phyloP scores from a whole-genome alignment of 2,888 invertebrate genomes.

The Laspeyria flexula region DNA sequence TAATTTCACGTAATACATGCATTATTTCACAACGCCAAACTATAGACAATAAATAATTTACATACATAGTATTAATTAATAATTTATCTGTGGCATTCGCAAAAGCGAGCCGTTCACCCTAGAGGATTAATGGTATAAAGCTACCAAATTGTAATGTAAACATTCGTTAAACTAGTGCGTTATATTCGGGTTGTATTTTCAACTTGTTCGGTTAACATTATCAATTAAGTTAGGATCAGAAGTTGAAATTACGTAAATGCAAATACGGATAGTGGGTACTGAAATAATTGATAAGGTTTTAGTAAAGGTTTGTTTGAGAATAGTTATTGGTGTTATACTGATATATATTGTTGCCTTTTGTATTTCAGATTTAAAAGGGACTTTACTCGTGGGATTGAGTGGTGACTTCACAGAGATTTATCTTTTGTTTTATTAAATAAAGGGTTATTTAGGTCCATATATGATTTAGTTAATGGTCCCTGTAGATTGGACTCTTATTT shows the following conservation, averaged over 20 bases:
- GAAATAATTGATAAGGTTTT: conserved; percentile 47
- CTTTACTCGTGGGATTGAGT: not conserved
- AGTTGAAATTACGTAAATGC: conserved; percentile 44
- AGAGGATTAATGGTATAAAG: conserved; percentile 43
- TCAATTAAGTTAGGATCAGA: conserved; percentile 55
- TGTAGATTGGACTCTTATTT: no score
- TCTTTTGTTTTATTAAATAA: no score
- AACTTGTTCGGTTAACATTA: conserved; percentile 45
- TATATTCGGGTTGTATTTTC: conserved; percentile 11
- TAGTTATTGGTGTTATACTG: conserved; percentile 13
- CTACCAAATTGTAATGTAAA: conserved; percentile 45
- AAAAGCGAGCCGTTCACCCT: conserved; percentile 31
- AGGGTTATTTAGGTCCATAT: no score
- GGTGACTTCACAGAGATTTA: not conserved
- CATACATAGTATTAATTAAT: conserved; percentile 47
- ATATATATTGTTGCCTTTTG: not conserved
- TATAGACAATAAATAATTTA: conserved; percentile 42
- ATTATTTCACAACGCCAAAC: conserved; percentile 14
- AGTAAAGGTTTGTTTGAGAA: no score
- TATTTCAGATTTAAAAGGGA: conserved; percentile 2
- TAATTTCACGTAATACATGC: conserved; percentile 28
- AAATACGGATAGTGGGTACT: conserved; percentile 44
- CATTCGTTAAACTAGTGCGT: conserved; percentile 17
- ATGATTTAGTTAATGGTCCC: no score
- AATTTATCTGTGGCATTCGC: conserved; percentile 38